Evolutionary conservation across 2,113 vertebrate genomes (phyloP).

Genomic region (Podarcis muralis): DNA sequence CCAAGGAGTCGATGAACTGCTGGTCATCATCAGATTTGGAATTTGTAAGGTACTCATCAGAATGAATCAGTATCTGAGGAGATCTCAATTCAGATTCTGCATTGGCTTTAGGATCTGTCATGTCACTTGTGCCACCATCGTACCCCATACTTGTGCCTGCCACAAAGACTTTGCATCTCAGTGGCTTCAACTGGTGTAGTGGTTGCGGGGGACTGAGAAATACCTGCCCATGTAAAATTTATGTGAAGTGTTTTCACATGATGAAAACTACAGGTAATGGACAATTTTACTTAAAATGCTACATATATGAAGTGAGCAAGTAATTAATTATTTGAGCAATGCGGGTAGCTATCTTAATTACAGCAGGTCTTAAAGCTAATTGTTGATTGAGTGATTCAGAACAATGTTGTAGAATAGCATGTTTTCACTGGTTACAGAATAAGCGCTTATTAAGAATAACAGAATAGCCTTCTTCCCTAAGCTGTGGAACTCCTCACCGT

Average conservation of each 20-base stretch:
- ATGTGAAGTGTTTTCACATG: background rate
- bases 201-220: background rate
- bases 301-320: background rate
- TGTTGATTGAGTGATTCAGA: background rate
- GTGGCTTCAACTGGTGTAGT: background rate
- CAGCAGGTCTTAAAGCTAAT: background rate
- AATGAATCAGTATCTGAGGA: slow-evolving; percentile 93
- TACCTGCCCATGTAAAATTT: background rate
- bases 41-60: slow-evolving; percentile 82
- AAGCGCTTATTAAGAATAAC: background rate
- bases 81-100: slow-evolving; percentile 81
- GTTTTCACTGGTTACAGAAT: background rate
- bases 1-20: slow-evolving; percentile 80
- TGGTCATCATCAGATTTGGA: slow-evolving; percentile 80
- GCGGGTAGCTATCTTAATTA: background rate
- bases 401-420: background rate
- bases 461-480: background rate
- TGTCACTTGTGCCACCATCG: background rate
- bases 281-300: background rate
- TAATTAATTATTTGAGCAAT: background rate
- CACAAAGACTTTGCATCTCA: background rate
- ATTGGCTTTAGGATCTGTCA: slow-evolving; percentile 68
- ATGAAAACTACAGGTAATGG: background rate
- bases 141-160: background rate
- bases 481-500: no score